Base-by-base conservation (phyloP, 2,797 vertebrate species). In the Pseudochirops corinnae region DNA sequence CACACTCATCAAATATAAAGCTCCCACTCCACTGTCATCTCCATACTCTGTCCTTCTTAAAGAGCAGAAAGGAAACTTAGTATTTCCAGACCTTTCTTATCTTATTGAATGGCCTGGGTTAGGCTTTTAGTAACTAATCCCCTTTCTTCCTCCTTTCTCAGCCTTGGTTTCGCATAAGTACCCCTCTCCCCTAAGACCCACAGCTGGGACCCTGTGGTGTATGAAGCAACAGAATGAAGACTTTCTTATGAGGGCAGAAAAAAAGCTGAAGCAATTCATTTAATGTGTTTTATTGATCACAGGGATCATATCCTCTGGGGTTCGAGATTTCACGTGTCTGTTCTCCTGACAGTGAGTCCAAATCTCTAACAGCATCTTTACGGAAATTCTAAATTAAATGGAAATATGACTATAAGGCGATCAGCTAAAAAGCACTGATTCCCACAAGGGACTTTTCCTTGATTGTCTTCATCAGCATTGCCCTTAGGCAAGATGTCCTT, bases 271-370 rank as follows among this genome's bases (percentile, higher is more conserved):
- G 97, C 98, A 98, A 98, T 99, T 98, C 96, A 92, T 98, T 98
- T 98, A 98, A 99, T 98, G 98, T 96, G 95, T 98, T 98, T 98
- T 98, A 99, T 98, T 91, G 96, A 99, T 98, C 97, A 95, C 92
- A 94, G 29, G 92, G 98, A 97, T 98, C 98, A 98, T 98, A 98
- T 96, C 74, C 97, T 98, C 96, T 9, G 90, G 96, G 93, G 98
- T 98, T 98, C 97, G 95, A 94, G 90, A 67, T 29, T 91, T 95
- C 4, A 26, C 58, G 62, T 94, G 97, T 94, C 96, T 60, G 0
- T 10, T 97, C 98, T 97, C 95, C 96, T 94, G 12, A 95, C 97
- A 97, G 96, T 96, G 98, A 98, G 97, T 98, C 96, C 97, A 98
- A 98, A 97, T 98, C 98, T 97, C 98, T 98, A 97, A 97, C 90